Evolutionary conservation across 2,113 vertebrate species (phyloP).

Genomic region (Menura novaehollandiae): DNA sequence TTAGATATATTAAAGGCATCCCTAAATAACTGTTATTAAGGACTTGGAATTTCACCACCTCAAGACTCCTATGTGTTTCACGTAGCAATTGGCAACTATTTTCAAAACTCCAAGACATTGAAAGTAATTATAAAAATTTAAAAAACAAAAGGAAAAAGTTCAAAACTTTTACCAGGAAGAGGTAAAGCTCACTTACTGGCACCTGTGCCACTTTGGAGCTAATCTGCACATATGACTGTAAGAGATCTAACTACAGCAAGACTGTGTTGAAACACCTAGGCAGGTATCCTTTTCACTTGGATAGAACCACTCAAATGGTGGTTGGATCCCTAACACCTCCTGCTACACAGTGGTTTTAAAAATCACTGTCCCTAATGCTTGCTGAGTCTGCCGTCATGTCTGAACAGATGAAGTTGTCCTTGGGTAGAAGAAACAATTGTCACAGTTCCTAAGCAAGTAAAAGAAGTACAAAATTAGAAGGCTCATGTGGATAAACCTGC

Average conservation of each 20-base stretch:
- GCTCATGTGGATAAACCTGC: neutral
- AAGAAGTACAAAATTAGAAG: constrained; percentile 14
- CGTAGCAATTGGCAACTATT: neutral
- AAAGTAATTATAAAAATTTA: neutral
- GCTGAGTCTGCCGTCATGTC: neutral
- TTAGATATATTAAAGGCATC: constrained; percentile 38
- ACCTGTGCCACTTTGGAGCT: neutral
- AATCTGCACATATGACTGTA: neutral
- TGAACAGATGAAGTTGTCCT: neutral
- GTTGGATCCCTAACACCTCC: neutral
- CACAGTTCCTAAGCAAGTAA: neutral
- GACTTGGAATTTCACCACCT: constrained; percentile 32
- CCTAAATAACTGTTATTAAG: constrained; percentile 27
- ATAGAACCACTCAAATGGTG: neutral
- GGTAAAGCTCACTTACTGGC: neutral
- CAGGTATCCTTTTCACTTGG: neutral
- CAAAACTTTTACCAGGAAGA: neutral
- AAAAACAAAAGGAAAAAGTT: neutral
- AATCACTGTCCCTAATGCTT: neutral
- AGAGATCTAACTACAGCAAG: neutral
- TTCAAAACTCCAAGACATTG: neutral
- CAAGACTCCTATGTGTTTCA: neutral
- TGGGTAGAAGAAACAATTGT: neutral
- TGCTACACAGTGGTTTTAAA: neutral
- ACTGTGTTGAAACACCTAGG: neutral